Base-by-base conservation (phyloP, 1,140 invertebrate species). In the Heliothis virescens region DNA sequence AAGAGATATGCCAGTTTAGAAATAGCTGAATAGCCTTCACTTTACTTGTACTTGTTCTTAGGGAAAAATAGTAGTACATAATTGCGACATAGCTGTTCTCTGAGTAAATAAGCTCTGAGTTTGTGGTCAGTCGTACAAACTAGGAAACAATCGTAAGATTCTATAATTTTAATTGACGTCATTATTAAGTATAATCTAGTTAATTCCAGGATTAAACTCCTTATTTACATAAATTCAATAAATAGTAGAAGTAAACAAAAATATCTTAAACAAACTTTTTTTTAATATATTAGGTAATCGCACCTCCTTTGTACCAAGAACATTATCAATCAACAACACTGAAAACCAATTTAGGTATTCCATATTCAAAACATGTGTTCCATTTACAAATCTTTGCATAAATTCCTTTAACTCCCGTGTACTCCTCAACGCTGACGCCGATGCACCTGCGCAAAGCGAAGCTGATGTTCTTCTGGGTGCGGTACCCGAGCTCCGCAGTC, bases 381-480 rank as follows among this genome's bases (percentile, higher is more conserved):
- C 34, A 41, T 41, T 41, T 41, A 41, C 34, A 41, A 41, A 41
- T 41, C 34, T 41, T 7, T 5, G 5, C 34, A 41, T 9, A 41
- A 41, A 41, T 41, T 41, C 97, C 96, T 97, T 77, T 98, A 96
- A 97, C 96, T 96, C 95, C 97, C 93, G 95, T 97, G 96, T 95
- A 98, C 97, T 98, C 97, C 95, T 98, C 98, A 92, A 99, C 98
- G 87, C 96, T 99, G 95, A 99, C 99, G 83, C 99, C 99, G 88
- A 99, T 99, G 98, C 99, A 99, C 96, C 97, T 99, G 91, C 97
- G 99, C 90, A 99, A 99, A 95, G 99, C 99, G 65, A 99, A 99
- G 96, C 96, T 99, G 95, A 99, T 99, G 99, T 99, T 99, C 97
- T 99, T 99, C 97, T 99, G 98, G 97, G 99, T 99, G 83, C 97